These are phyloP conservation scores for Megamerina dolium DNA, from an alignment of 2,888 invertebrate species.

Conservation along the genomic window DNA sequence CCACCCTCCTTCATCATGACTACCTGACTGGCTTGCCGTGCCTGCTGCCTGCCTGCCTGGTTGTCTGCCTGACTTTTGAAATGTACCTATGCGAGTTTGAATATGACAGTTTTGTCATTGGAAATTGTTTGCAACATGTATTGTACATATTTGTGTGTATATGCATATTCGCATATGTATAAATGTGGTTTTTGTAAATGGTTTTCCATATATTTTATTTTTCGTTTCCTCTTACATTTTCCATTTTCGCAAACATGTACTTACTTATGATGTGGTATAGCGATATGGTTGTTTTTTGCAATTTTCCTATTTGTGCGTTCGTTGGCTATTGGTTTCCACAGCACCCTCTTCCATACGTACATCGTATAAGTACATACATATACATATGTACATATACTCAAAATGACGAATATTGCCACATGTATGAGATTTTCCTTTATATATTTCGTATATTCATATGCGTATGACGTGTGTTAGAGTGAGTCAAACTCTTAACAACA, in stretches of 20 bases:
- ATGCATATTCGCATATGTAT: not conserved
- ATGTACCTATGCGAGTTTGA: too few species aligned
- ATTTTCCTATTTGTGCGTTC: conserved; percentile 36
- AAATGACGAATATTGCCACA: too few species aligned
- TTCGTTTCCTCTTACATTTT: conserved; percentile 7
- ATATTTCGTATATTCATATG: too few species aligned
- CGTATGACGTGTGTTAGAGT: too few species aligned
- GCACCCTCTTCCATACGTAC: conserved; percentile 8
- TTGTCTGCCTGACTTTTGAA: not conserved
- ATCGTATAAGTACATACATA: conserved; percentile 20
- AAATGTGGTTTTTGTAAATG: conserved; percentile 23
- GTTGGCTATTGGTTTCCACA: conserved; percentile 8
- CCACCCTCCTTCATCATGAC: conserved; percentile 27
- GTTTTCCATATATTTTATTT: conserved; percentile 15
- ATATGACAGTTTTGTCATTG: conserved; percentile 12
- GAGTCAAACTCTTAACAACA: too few species aligned
- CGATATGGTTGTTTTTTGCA: conserved; percentile 25
- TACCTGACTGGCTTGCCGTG: too few species aligned
- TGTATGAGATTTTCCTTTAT: too few species aligned
- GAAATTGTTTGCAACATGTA: conserved; percentile 16
- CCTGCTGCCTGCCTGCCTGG: not conserved
- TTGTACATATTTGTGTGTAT: too few species aligned
- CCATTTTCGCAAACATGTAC: conserved; percentile 21
- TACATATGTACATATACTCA: conserved; percentile 2
- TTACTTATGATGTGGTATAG: too few species aligned